phyloP scores from a whole-genome alignment of 2,113 vertebrate species.

The Pedetes capensis region DNA sequence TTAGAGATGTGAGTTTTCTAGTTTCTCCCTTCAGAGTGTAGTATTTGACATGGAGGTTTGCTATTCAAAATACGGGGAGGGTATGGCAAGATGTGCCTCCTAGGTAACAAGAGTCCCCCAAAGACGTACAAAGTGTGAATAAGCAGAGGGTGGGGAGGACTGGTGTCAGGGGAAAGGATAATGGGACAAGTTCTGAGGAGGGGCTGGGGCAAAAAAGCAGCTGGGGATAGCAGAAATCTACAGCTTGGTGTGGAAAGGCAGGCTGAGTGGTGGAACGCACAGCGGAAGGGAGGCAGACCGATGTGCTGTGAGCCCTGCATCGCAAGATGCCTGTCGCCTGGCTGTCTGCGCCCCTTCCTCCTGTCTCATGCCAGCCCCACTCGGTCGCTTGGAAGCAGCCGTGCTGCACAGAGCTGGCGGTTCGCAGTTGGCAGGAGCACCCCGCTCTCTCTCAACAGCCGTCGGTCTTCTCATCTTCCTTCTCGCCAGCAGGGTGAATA shows the following conservation, averaged over 20 bases:
- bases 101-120: not conserved
- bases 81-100: not conserved
- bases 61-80: not conserved
- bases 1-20: not conserved
- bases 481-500: slow-evolving; percentile 22
- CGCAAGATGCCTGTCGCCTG: slow-evolving; percentile 48
- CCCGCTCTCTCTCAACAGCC: slow-evolving; percentile 6
- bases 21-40: not conserved
- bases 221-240: not conserved
- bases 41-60: not conserved
- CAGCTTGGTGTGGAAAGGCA: rapidly evolving
- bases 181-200: not conserved
- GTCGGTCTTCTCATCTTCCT: slow-evolving; percentile 43
- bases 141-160: not conserved
- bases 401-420: slow-evolving; percentile 15
- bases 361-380: not conserved
- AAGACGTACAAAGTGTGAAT: not conserved
- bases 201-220: not conserved
- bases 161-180: not conserved
- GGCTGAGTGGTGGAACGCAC: not conserved
- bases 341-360: slow-evolving; percentile 67
- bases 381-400: not conserved
- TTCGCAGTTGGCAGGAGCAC: slow-evolving; percentile 35
- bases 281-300: not conserved
- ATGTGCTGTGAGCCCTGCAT: not conserved